Evolutionary conservation across 92 coral and sea anemone species (phyloP).

Genomic region (Hydrozoanthus gracilis): DNA sequence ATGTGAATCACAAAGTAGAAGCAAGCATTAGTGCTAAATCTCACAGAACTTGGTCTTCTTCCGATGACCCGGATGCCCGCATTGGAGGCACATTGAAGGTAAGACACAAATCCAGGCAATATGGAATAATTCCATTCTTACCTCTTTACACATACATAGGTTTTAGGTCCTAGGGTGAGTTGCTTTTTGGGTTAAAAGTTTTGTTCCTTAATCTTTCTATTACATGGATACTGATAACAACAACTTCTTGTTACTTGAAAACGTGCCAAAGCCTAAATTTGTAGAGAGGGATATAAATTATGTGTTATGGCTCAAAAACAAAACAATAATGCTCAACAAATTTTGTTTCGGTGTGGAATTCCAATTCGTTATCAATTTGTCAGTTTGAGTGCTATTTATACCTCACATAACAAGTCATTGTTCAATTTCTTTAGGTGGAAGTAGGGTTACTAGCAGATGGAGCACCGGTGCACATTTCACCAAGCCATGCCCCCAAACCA

Average conservation of each 20-base stretch:
- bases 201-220: no score
- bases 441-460: slow-evolving; percentile 80
- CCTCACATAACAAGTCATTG: neutral
- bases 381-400: neutral
- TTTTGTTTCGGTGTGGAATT: neutral
- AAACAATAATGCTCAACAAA: no score
- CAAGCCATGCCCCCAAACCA: slow-evolving; percentile 50
- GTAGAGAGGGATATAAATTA: no score
- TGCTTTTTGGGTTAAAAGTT: no score
- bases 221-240: no score
- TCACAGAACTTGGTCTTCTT: slow-evolving; percentile 7
- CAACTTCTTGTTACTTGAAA: no score
- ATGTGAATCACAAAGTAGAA: slow-evolving; percentile 51
- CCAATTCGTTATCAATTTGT: neutral
- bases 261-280: no score
- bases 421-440: slow-evolving; percentile 55
- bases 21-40: neutral
- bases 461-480: slow-evolving; percentile 55
- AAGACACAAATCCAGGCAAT: neutral
- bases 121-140: neutral
- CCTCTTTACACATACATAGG: no score
- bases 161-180: no score
- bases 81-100: slow-evolving; percentile 59
- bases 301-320: no score
- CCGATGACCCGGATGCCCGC: neutral